A percentile compares a stretch with the other conserved stretches of the same genome.
These are phyloP conservation scores for Andinoacara biseriatus DNA, from an alignment of 2,113 vertebrate species.

Conservation along the genomic window DNA sequence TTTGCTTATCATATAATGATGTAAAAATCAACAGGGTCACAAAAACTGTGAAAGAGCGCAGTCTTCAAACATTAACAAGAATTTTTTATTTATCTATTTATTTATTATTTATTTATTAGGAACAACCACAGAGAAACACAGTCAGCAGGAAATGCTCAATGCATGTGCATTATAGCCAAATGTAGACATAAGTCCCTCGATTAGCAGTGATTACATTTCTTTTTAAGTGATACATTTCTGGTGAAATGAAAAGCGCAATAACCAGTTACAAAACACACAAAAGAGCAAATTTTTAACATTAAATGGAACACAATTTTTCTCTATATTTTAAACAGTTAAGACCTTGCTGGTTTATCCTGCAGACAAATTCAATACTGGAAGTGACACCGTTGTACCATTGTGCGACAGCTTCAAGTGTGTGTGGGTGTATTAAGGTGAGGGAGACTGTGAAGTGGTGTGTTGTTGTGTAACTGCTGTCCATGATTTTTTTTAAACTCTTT, in stretches of 20 bases:
- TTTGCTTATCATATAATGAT: neutral
- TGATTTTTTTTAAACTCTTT: no score
- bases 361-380: no score
- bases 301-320: neutral
- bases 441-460: no score
- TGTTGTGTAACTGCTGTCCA: no score
- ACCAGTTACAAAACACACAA: neutral
- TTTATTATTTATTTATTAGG: neutral
- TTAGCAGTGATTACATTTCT: neutral
- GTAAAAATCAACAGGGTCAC: neutral
- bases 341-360: no score
- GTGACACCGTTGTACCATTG: no score
- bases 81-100: neutral
- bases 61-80: neutral
- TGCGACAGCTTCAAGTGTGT: no score
- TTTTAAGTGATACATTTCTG: neutral
- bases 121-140: neutral
- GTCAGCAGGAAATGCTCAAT: neutral
- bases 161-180: neutral
- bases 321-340: neutral
- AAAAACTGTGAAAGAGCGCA: neutral
- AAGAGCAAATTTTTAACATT: neutral
- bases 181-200: neutral
- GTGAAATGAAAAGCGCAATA: neutral
- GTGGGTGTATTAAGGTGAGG: no score